These are phyloP conservation scores for Acronicta alni DNA, from an alignment of 2,888 invertebrate species.

Conservation along the genomic window DNA sequence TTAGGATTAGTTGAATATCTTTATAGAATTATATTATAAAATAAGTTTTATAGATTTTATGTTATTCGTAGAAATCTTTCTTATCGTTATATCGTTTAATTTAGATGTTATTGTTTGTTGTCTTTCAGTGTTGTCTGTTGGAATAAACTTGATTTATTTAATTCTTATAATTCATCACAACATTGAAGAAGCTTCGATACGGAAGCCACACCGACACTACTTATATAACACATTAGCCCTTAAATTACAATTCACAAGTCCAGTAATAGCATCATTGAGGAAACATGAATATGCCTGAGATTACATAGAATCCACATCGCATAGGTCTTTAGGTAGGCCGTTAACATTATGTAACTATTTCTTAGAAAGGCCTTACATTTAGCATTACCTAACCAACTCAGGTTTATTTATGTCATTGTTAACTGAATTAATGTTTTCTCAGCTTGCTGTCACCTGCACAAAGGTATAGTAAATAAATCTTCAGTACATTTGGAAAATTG, in stretches of 20 bases:
- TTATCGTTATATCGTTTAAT: no score
- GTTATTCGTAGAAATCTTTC: no score
- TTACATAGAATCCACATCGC: slow-evolving; percentile 51
- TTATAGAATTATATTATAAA: no score
- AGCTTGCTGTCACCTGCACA: slow-evolving; percentile 38
- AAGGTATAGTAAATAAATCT: slow-evolving; percentile 37
- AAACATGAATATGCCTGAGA: slow-evolving; percentile 47
- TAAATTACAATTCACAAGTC: slow-evolving; percentile 22
- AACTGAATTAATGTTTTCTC: slow-evolving; percentile 58
- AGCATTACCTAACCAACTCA: slow-evolving; percentile 48
- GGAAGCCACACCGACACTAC: neutral
- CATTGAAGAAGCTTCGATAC: neutral
- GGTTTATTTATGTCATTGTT: slow-evolving; percentile 59
- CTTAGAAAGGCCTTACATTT: slow-evolving; percentile 49
- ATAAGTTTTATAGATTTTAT: no score
- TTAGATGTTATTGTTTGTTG: no score
- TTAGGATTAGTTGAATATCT: no score
- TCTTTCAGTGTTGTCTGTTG: no score
- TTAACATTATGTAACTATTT: slow-evolving; percentile 46
- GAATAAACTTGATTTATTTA: neutral
- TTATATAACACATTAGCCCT: slow-evolving; percentile 16
- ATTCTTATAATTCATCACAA: neutral
- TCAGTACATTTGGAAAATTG: slow-evolving; percentile 41
- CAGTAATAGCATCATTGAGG: slow-evolving; percentile 41
- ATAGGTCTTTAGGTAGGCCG: slow-evolving; percentile 35